Conservation (phyloP, 2,797 vertebrate genomes). For the Muraenolepis orangiensis region DNA sequence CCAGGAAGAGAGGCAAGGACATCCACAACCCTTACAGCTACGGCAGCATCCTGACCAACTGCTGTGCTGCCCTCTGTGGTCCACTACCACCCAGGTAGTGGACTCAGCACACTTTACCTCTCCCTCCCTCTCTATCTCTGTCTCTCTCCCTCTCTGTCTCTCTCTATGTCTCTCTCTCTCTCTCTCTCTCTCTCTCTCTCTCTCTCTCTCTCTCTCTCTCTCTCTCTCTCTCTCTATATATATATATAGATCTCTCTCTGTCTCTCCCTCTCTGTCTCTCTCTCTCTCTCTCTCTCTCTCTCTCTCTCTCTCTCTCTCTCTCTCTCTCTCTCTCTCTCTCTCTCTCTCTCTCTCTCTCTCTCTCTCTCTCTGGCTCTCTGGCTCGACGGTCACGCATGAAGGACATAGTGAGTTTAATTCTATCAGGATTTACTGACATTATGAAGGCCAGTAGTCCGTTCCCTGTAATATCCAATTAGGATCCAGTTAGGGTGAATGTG, state of each 20-base stretch:
- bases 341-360: not conserved
- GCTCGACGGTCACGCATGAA: not conserved
- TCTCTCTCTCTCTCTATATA: constrained; percentile 3
- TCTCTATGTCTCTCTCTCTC: not conserved
- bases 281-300: not conserved
- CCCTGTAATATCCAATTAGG: too few species aligned
- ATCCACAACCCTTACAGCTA: constrained; percentile 95
- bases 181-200: not conserved
- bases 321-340: not conserved
- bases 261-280: not conserved
- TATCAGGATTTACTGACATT: too few species aligned
- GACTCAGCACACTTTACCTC: constrained; percentile 57
- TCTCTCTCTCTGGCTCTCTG: too few species aligned
- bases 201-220: not conserved
- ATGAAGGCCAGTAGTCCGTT: too few species aligned
- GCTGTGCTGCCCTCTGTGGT: constrained; percentile 88
- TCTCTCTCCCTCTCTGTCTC: not conserved
- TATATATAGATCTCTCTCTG: too few species aligned
- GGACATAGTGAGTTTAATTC: too few species aligned
- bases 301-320: constrained; percentile 2
- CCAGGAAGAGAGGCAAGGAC: constrained; percentile 89
- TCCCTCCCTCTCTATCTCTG: not conserved
- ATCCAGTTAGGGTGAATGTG: too few species aligned
- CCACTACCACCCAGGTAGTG: constrained; percentile 91
- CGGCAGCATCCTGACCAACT: constrained; percentile 88